Evolutionary conservation across 2,797 vertebrate genomes (phyloP).

Genomic region (Sphaeramia orbicularis): DNA sequence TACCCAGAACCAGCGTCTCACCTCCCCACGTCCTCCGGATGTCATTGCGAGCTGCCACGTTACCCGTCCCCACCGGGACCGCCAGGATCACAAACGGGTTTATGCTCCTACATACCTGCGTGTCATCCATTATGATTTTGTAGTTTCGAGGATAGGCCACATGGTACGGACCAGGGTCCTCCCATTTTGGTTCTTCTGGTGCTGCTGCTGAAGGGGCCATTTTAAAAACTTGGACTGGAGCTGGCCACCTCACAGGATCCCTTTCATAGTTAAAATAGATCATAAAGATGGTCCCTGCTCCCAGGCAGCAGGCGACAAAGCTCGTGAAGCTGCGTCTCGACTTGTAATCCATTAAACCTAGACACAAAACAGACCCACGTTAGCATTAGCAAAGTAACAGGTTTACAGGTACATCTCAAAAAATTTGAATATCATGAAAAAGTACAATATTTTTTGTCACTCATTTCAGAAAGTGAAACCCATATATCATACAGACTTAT

Average conservation of each 20-base stretch:
- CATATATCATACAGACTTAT: no score
- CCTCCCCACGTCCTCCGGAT: slow-evolving; percentile 86
- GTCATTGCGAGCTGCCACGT: slow-evolving; percentile 4
- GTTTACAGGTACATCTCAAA: no score
- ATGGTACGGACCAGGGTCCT: slow-evolving; percentile 48
- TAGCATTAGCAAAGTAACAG: slow-evolving; percentile 10
- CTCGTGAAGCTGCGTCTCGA: fast-evolving
- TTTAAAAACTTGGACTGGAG: not conserved
- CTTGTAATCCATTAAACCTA: slow-evolving; percentile 36
- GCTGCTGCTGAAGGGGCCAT: no score
- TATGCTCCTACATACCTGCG: slow-evolving; percentile 47
- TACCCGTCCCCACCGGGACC: slow-evolving; percentile 56
- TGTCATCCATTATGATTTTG: slow-evolving; percentile 77
- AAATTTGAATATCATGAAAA: no score
- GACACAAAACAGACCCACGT: slow-evolving; percentile 10
- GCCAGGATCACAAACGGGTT: slow-evolving; percentile 82
- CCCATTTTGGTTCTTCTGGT: slow-evolving; percentile 1
- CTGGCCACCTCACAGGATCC: fast-evolving
- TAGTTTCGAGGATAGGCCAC: slow-evolving; percentile 74
- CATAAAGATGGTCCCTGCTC: fast-evolving
- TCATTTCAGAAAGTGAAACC: no score
- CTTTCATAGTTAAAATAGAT: fast-evolving
- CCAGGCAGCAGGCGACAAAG: slow-evolving; percentile 1
- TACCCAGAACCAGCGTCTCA: slow-evolving; percentile 71
- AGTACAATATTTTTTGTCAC: no score